These are phyloP conservation scores for Leptoclinus maculatus DNA, from an alignment of 2,797 vertebrate species.

Conservation along the genomic window DNA sequence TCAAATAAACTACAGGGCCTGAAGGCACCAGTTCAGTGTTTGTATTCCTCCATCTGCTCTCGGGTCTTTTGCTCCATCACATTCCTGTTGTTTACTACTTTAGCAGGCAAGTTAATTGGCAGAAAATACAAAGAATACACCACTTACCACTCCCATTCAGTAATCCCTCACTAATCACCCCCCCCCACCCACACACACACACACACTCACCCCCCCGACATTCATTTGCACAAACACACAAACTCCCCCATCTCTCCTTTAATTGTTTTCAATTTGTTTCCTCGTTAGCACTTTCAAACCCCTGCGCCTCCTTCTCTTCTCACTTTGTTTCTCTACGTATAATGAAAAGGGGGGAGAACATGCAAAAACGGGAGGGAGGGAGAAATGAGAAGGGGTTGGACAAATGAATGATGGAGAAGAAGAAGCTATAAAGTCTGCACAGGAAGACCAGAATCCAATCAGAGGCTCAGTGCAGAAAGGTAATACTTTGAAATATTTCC, in stretches of 20 bases:
- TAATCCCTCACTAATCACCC: constrained; percentile 41
- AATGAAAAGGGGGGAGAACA: not conserved
- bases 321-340: not conserved
- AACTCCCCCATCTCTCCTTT: constrained; percentile 34
- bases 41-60: not conserved
- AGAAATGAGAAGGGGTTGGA: not conserved
- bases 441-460: constrained; percentile 5
- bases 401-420: not conserved
- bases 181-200: not conserved
- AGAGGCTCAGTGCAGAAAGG: constrained; percentile 15
- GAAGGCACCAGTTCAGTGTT: not conserved
- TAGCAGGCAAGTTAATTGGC: constrained; percentile 48
- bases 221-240: constrained; percentile 31
- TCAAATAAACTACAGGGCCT: not conserved
- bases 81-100: constrained; percentile 12
- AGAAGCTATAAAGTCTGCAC: not conserved
- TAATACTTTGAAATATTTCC: constrained; percentile 42
- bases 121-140: constrained; percentile 50
- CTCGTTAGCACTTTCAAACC: constrained; percentile 43
- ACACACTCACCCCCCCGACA: not conserved
- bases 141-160: constrained; percentile 38
- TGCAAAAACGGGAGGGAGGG: not conserved
- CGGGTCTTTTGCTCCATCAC: not conserved
- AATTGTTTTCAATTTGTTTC: constrained; percentile 68
- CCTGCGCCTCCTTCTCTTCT: constrained; percentile 20